These are phyloP conservation scores for Cecropterus lyciades DNA, from an alignment of 1,140 invertebrate genomes.

Conservation along the genomic window DNA sequence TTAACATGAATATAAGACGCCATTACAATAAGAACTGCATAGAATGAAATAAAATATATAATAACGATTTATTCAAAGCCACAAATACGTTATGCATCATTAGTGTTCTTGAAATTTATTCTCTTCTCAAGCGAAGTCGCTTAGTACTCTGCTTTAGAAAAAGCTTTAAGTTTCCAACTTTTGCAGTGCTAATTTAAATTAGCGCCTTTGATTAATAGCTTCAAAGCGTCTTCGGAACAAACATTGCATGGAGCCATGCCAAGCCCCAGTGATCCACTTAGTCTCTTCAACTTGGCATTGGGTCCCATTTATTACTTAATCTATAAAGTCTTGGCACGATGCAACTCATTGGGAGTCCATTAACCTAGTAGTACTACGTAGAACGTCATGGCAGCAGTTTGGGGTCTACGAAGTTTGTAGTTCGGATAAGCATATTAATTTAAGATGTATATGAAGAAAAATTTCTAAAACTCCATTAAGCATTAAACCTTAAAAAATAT, in stretches of 20 bases:
- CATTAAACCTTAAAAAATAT: too few relatives aligned
- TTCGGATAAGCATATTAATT: too few relatives aligned
- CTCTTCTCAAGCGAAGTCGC: too few relatives aligned
- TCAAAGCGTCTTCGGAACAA: neutral
- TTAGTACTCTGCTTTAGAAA: neutral
- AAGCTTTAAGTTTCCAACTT: neutral
- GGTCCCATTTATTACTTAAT: conserved; percentile 26
- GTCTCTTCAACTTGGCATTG: conserved; percentile 33
- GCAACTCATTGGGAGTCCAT: conserved; percentile 24
- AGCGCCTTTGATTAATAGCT: conserved; percentile 21
- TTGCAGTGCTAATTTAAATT: conserved; percentile 10
- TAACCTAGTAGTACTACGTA: conserved; percentile 12
- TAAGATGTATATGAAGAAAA: too few relatives aligned
- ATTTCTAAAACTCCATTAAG: too few relatives aligned
- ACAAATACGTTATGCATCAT: neutral
- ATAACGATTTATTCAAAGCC: too few relatives aligned
- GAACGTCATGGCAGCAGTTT: neutral
- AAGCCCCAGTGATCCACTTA: conserved; percentile 28
- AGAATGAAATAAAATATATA: too few relatives aligned
- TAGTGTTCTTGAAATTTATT: neutral
- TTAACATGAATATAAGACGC: too few relatives aligned
- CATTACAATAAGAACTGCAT: too few relatives aligned
- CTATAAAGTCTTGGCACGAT: conserved; percentile 17
- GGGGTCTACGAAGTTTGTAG: too few relatives aligned
- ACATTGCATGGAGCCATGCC: conserved; percentile 9